Evolutionary conservation across 2,113 vertebrate species (phyloP).

Genomic region (Columba livia): DNA sequence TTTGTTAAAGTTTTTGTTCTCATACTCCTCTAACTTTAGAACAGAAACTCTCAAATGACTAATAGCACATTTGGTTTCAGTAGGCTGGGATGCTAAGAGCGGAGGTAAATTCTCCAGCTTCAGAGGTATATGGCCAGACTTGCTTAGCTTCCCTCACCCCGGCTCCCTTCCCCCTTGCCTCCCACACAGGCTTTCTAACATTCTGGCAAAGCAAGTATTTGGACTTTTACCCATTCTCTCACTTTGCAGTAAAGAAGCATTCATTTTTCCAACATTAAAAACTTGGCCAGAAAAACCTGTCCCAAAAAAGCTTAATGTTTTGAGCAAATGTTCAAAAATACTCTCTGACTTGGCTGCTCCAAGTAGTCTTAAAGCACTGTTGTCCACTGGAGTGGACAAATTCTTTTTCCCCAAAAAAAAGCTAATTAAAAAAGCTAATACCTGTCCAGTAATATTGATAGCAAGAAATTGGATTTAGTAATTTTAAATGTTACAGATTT

Average conservation of each 20-base stretch:
- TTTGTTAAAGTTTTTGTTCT: slow-evolving; percentile 40
- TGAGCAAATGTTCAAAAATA: slow-evolving; percentile 63
- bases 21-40: slow-evolving; percentile 16
- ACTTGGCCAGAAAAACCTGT: slow-evolving; percentile 19
- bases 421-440: neutral
- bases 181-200: slow-evolving; percentile 37
- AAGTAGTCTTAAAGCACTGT: neutral
- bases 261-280: slow-evolving; percentile 60
- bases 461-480: neutral
- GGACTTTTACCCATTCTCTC: slow-evolving; percentile 59
- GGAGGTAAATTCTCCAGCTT: neutral
- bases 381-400: neutral
- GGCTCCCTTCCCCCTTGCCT: neutral
- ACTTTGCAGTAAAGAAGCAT: slow-evolving; percentile 34
- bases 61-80: slow-evolving; percentile 30
- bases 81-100: neutral
- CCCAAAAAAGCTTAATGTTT: slow-evolving; percentile 39
- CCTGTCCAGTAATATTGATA: neutral
- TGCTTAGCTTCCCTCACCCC: neutral
- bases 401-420: neutral
- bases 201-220: slow-evolving; percentile 42
- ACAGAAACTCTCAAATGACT: slow-evolving; percentile 42
- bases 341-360: neutral
- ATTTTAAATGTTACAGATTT: neutral
- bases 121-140: neutral